Conservation (phyloP, 2,888 invertebrate genomes). For the Cantharis nigra region DNA sequence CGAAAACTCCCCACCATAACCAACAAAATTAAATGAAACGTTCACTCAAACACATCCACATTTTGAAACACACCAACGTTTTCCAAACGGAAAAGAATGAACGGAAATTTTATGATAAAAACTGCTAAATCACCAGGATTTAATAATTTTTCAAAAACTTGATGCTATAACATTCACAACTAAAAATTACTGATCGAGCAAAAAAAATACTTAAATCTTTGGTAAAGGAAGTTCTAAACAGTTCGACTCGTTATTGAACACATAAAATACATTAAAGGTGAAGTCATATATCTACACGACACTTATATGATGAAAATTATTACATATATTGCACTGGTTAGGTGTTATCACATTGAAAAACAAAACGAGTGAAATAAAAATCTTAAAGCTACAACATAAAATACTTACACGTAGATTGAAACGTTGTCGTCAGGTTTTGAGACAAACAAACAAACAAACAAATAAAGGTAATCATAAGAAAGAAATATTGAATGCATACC, state of each 20-base stretch:
- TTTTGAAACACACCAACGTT: slow-evolving; percentile 19
- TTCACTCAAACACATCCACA: slow-evolving; percentile 11
- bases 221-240: slow-evolving; percentile 20
- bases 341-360: slow-evolving; percentile 25
- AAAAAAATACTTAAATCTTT: slow-evolving; percentile 24
- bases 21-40: not conserved
- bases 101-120: not conserved
- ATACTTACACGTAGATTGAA: not conserved
- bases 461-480: not conserved
- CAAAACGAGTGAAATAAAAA: not conserved
- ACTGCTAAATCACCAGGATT: not conserved
- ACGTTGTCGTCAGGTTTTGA: not conserved
- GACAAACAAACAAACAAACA: not conserved
- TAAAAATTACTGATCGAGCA: not conserved
- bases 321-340: slow-evolving; percentile 25
- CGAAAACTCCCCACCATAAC: not conserved
- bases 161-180: not conserved
- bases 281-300: slow-evolving; percentile 13
- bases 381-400: not conserved
- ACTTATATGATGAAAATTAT: slow-evolving; percentile 14
- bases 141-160: not conserved
- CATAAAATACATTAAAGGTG: slow-evolving; percentile 16
- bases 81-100: slow-evolving; percentile 6
- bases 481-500: slow-evolving; percentile 7
- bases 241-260: slow-evolving; percentile 13